Conservation (phyloP, 2,888 invertebrate genomes). For the Oligia strigilis region DNA sequence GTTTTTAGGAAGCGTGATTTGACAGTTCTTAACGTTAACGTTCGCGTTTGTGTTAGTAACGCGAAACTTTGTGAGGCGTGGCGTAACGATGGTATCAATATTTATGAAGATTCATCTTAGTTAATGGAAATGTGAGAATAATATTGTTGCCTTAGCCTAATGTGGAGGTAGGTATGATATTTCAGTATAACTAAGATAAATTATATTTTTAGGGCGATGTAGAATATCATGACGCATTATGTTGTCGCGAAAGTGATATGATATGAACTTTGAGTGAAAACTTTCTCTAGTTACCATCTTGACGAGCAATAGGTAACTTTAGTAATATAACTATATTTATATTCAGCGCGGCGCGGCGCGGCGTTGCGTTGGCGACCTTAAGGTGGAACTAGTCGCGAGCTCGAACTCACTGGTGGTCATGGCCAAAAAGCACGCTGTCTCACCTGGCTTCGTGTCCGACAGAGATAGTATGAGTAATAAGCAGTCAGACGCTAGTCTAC, state of each 20-base stretch:
- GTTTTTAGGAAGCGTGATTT: slow-evolving; percentile 65
- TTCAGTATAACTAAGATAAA: slow-evolving; percentile 34
- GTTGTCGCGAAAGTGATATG: not conserved
- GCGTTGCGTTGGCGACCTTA: not conserved
- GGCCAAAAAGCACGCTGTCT: no score
- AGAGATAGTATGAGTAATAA: no score
- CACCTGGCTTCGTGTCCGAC: no score
- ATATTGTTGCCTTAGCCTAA: slow-evolving; percentile 25
- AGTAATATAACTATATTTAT: not conserved
- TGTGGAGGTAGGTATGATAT: slow-evolving; percentile 10
- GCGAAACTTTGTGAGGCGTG: slow-evolving; percentile 31
- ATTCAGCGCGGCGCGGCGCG: not conserved
- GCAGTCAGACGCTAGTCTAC: no score
- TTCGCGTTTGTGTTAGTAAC: slow-evolving; percentile 38
- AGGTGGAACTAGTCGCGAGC: no score
- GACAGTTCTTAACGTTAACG: slow-evolving; percentile 34
- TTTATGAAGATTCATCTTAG: slow-evolving; percentile 53
- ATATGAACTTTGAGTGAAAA: not conserved
- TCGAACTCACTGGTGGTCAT: no score
- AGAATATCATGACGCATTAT: not conserved
- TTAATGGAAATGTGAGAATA: slow-evolving; percentile 35
- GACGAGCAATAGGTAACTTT: not conserved
- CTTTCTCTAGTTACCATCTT: not conserved
- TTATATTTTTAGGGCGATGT: not conserved
- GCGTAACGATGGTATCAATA: slow-evolving; percentile 41